Evolutionary conservation across 2,113 vertebrate genomes (phyloP).

Genomic region (Varanus komodoensis): DNA sequence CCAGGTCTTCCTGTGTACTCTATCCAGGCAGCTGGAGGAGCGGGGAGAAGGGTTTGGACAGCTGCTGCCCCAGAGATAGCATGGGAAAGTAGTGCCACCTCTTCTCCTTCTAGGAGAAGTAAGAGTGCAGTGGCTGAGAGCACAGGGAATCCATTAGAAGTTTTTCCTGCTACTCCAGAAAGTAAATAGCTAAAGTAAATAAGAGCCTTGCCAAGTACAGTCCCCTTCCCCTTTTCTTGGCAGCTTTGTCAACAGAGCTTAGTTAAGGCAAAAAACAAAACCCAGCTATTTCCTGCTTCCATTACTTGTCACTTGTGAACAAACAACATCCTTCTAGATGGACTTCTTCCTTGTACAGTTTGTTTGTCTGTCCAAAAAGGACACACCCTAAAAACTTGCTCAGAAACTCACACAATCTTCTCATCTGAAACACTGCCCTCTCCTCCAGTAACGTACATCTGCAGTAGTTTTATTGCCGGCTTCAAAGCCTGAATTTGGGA

Average conservation of each 20-base stretch:
- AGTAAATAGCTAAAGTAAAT: not conserved
- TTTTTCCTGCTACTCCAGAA: not conserved
- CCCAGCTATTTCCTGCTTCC: not conserved
- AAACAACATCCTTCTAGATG: not conserved
- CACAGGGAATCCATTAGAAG: not conserved
- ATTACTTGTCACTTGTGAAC: not conserved
- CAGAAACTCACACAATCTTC: not conserved
- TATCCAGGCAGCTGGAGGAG: not conserved
- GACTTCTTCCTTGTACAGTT: not conserved
- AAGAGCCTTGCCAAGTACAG: not conserved
- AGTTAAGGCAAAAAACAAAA: not conserved
- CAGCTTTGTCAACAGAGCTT: not conserved
- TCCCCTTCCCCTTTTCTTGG: not conserved
- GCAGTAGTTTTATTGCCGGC: not conserved
- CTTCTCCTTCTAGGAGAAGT: too few species aligned
- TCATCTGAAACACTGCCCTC: not conserved
- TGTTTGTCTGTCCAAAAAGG: slow-evolving; percentile 7
- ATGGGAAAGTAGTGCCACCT: not conserved
- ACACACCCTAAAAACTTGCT: not conserved
- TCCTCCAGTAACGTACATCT: not conserved
- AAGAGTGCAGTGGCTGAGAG: too few species aligned
- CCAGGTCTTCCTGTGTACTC: not conserved
- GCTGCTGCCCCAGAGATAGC: not conserved
- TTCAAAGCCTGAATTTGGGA: not conserved
- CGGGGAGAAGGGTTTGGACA: not conserved